phyloP scores from a whole-genome alignment of 1,140 invertebrate species.

The Homarus americanus region DNA sequence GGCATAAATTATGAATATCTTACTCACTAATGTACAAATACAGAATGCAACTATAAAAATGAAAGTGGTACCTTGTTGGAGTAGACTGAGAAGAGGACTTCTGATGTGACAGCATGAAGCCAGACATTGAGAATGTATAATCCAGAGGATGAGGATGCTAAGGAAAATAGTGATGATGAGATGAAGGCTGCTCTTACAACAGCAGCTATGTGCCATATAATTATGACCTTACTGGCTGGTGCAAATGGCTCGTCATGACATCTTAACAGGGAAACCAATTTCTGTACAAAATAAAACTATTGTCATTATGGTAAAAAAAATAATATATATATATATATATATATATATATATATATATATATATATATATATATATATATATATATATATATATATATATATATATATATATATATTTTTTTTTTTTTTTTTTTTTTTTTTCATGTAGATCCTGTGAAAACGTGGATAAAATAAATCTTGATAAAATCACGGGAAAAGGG shows the following conservation, averaged over 20 bases:
- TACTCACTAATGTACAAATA: too few relatives aligned
- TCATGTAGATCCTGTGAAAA: too few relatives aligned
- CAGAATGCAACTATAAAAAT: too few relatives aligned
- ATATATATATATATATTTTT: slow-evolving; percentile 20
- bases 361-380: slow-evolving; percentile 47
- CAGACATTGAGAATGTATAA: slow-evolving; percentile 22
- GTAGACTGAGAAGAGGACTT: slow-evolving; percentile 25
- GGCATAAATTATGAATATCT: too few relatives aligned
- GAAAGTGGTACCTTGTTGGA: slow-evolving; percentile 35
- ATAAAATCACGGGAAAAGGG: too few relatives aligned
- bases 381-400: slow-evolving; percentile 47
- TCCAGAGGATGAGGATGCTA: neutral
- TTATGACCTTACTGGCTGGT: slow-evolving; percentile 20
- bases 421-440: neutral
- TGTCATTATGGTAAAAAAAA: too few relatives aligned
- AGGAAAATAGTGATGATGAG: neutral
- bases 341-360: slow-evolving; percentile 45
- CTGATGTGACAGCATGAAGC: slow-evolving; percentile 45
- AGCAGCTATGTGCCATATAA: slow-evolving; percentile 25
- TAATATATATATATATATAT: slow-evolving; percentile 43
- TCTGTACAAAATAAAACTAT: neutral
- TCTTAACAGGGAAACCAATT: neutral
- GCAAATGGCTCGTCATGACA: neutral
- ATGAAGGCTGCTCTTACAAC: slow-evolving; percentile 20
- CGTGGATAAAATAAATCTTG: too few relatives aligned